Base-by-base conservation (phyloP, 92 coral and sea anemone genomes). In the Epizoanthus rinbou region DNA sequence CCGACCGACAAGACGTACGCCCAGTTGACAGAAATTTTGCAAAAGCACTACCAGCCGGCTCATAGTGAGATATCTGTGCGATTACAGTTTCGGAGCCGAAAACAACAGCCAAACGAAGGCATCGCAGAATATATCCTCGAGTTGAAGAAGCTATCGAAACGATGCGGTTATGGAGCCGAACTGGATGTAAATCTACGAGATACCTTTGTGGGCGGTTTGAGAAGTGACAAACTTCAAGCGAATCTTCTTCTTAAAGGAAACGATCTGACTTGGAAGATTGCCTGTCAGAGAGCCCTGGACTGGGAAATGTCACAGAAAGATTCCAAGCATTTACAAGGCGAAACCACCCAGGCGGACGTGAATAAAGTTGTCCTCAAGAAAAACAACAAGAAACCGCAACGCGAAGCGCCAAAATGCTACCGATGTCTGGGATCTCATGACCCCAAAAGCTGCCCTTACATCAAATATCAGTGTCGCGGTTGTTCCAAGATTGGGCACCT, bases 221-320 rank as follows among this genome's bases (percentile, higher is more conserved):
- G 66, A 56, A 79, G 83, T 79, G 83, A 79, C 66, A 56, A 79
- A 79, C 69, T 58, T 56, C 83, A 79, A 79, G 79, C 75, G 45
- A 70, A 70, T 21, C 45, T 70, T 21, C 45, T 70, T 22, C 45
- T 70, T 21, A 70, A 70, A 35, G 75, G 75, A 35, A 70, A 70
- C 75, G 45, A 35, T 70, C 35, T 78, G 65, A 11, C 73, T 59
- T 78, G 73, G 73, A 57, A 57, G 18, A 59, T 37, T 24, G 84
- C 84, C 72, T 79, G 84, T 62, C 69, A 79, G 28, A 62, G 18
- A 47, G 79, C 57, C 57, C 18, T 33, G 52, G 79, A 73, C 79
- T 73, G 83, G 83, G 83, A 79, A 79, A 79, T 79, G 66, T 60
- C 83, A 79, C 83, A 79, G 83, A 79, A 79, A 57, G 83, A 79